These are phyloP conservation scores for Ailuropoda melanoleuca DNA, from an alignment of 2,113 vertebrate genomes.

Conservation along the genomic window DNA sequence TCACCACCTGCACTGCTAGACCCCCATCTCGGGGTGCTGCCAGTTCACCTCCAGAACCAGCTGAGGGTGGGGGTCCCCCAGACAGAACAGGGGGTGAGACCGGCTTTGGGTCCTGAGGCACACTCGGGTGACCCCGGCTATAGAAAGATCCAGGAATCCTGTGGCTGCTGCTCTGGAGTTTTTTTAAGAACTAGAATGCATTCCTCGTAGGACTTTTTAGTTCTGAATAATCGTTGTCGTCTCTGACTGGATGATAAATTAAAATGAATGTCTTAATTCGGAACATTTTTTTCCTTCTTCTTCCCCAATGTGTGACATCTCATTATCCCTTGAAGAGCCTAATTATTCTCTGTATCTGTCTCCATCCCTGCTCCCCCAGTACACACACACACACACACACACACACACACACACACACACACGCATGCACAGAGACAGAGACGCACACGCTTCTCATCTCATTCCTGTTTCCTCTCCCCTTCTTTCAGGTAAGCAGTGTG, in stretches of 20 bases:
- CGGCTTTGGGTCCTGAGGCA: not conserved
- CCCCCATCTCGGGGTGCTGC: not conserved
- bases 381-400: not conserved
- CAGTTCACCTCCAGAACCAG: accelerated
- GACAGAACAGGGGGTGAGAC: not conserved
- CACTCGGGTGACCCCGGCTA: not conserved
- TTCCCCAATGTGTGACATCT: not conserved
- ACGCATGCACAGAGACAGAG: accelerated
- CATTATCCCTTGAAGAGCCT: not conserved
- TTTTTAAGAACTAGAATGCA: not conserved
- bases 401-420: not conserved
- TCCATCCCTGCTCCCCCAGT: not conserved
- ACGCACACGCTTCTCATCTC: not conserved
- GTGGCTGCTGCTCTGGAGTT: not conserved
- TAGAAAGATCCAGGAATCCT: not conserved
- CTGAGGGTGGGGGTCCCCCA: too few relatives aligned
- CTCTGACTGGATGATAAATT: not conserved
- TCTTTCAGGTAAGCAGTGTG: conserved; percentile 86
- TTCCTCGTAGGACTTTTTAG: not conserved
- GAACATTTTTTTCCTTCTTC: not conserved
- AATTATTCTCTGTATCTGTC: not conserved
- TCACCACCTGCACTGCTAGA: not conserved
- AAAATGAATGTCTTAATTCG: not conserved
- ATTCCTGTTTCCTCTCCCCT: not conserved
- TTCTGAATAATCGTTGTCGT: not conserved